Evolutionary conservation across 53 echinoderm and acorn worm genomes (phyloP), one percentile per base, ranked within the genome.

Genomic region (Mesocentrotus franciscanus): DNA sequence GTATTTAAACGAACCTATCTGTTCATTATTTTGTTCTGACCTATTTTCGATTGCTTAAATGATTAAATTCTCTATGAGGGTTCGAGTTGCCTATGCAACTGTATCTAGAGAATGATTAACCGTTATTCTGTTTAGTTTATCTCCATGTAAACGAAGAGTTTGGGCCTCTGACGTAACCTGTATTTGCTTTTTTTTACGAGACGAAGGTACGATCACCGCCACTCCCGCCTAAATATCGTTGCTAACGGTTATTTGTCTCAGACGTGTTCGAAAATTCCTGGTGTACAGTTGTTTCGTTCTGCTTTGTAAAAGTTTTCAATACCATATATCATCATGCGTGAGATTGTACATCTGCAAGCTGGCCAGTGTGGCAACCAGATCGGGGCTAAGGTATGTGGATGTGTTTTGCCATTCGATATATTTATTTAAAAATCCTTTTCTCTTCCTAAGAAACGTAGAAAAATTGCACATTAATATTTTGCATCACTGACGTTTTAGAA

Each of bases 331-430:
- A 97, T 93, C 62, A 97, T 97, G 97, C 97, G 97, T 89, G 97
- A 97, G 95, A 97, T 97, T 90, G 97, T 97, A 0, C 97, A 97
- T 92, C 75, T 97, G 35, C 97, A 97, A 93, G 97, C 97, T 56
- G 97, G 97, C 92, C 97, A 97, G 93, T 97, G 97, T 34, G 97
- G 97, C 27, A 97, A 97, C 96, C 97, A 97, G 95, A 97, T 97
- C 75, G 97, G 97, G 29, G 96, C 97, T 36, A 97, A 97, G 97
- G 97, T 97, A 94, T 30, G 92, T 94, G 32, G 29, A 11, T 13
- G 61, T 12, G 15, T 13, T 26, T 20, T 84, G 27, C 24, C n/a
- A n/a, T n/a, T n/a, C n/a, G n/a, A n/a, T n/a, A n/a, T n/a, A n/a
- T n/a, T n/a, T n/a, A n/a, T n/a, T n/a, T n/a, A n/a, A n/a, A n/a